Percentiles rank a stretch among this genome's conserved stretches.
These are phyloP conservation scores for Drosophila asahinai DNA, from an alignment of 1,140 invertebrate species.

Conservation along the genomic window DNA sequence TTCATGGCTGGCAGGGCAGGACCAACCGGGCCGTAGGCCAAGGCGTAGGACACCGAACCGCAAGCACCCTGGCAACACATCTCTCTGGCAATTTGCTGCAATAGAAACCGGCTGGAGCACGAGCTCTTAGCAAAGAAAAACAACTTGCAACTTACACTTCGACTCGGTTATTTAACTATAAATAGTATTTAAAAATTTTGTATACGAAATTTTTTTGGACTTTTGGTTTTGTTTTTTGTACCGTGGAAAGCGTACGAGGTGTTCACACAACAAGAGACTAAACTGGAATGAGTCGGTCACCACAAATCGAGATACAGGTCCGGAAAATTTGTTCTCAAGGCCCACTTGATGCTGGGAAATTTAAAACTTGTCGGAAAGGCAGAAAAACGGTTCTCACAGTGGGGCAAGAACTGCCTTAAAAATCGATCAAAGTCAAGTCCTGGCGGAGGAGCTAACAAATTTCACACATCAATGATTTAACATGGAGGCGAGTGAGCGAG, in stretches of 20 bases:
- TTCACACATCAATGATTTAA: conserved; percentile 79
- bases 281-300: conserved; percentile 29
- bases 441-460: conserved; percentile 54
- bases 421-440: conserved; percentile 60
- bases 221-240: conserved; percentile 26
- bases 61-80: conserved; percentile 51
- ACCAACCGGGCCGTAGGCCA: conserved; percentile 66
- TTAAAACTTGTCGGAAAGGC: conserved; percentile 6
- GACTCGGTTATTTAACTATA: background rate
- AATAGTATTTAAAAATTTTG: background rate
- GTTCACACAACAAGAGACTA: conserved; percentile 37
- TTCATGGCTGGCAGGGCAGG: conserved; percentile 70
- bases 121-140: background rate
- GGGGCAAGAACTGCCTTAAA: conserved; percentile 18
- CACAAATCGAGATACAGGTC: background rate
- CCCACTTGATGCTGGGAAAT: conserved; percentile 49
- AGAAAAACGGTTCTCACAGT: conserved; percentile 24
- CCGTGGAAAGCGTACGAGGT: conserved; percentile 5
- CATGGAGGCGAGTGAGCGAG: conserved; percentile 43
- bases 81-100: background rate
- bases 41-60: conserved; percentile 62
- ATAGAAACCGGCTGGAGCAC: background rate
- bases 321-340: conserved; percentile 18
- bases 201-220: conserved; percentile 42
- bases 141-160: conserved; percentile 20